Evolutionary conservation across 2,888 invertebrate species (phyloP).

Genomic region (Lepidocyrtinus sp.): DNA sequence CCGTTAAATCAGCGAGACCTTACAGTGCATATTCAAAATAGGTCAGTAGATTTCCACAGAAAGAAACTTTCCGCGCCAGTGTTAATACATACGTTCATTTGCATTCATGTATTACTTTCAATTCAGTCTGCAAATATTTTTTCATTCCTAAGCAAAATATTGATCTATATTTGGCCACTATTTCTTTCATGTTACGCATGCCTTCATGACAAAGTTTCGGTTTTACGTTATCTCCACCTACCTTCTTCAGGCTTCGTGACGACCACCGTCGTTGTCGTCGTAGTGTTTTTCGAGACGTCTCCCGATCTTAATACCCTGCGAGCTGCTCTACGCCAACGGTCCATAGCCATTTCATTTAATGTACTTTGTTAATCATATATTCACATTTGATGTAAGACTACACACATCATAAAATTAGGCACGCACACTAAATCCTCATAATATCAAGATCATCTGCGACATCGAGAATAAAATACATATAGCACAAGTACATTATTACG

Average conservation of each 20-base stretch:
- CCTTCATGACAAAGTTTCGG: not conserved
- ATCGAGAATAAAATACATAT: not conserved
- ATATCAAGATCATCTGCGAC: not conserved
- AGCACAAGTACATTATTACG: slow-evolving; percentile 17
- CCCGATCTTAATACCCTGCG: slow-evolving; percentile 60
- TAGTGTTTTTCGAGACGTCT: slow-evolving; percentile 47
- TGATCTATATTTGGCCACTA: slow-evolving; percentile 9
- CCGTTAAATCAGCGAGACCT: no score
- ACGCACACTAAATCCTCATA: slow-evolving; percentile 8
- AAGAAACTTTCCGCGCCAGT: slow-evolving; percentile 28
- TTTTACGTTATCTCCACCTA: slow-evolving; percentile 33
- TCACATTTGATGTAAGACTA: slow-evolving; percentile 9
- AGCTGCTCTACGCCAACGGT: slow-evolving; percentile 65
- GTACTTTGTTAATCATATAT: slow-evolving; percentile 15
- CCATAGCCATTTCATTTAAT: slow-evolving; percentile 62
- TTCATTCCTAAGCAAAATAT: no score
- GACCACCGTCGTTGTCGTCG: slow-evolving; percentile 22
- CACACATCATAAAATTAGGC: no score
- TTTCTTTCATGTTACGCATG: not conserved
- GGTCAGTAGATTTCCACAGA: slow-evolving; percentile 46
- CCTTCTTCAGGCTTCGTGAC: slow-evolving; percentile 54
- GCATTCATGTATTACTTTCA: no score
- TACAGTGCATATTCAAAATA: no score
- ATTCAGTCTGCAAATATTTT: no score
- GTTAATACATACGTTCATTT: not conserved